phyloP scores from a whole-genome alignment of 2,113 vertebrate genomes.

The Pelodiscus sinensis region DNA sequence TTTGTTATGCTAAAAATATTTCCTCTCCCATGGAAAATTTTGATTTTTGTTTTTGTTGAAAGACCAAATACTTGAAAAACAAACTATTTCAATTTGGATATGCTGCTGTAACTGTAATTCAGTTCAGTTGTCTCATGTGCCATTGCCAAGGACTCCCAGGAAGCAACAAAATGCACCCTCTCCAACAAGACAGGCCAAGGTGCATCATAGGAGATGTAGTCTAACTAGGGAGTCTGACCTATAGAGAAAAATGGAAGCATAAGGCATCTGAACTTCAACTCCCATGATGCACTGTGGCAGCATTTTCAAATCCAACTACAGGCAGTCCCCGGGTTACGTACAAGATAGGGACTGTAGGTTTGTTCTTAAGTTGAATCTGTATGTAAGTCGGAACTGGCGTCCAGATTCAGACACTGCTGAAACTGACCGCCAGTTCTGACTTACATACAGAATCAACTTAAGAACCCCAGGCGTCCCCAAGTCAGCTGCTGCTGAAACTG shows the following conservation, averaged over 20 bases:
- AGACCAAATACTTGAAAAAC: background rate
- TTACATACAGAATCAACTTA: no score
- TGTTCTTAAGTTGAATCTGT: no score
- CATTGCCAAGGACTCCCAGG: background rate
- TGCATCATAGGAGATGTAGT: background rate
- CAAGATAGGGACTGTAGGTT: no score
- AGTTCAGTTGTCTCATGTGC: background rate
- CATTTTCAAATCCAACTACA: background rate
- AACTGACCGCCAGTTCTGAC: no score
- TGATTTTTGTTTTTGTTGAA: rapidly evolving
- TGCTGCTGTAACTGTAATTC: background rate
- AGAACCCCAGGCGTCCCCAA: no score
- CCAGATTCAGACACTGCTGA: no score
- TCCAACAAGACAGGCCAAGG: background rate
- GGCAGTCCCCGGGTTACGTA: no score
- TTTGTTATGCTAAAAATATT: background rate
- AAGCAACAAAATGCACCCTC: background rate
- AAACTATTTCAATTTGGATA: background rate
- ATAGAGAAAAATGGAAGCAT: background rate
- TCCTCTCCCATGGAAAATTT: background rate
- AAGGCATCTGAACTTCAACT: background rate
- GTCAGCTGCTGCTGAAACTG: no score
- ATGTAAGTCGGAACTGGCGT: no score
- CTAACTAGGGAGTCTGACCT: background rate
- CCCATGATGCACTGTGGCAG: background rate